Conservation (phyloP, 2,888 invertebrate genomes). For the Hyposoter dolosus region DNA sequence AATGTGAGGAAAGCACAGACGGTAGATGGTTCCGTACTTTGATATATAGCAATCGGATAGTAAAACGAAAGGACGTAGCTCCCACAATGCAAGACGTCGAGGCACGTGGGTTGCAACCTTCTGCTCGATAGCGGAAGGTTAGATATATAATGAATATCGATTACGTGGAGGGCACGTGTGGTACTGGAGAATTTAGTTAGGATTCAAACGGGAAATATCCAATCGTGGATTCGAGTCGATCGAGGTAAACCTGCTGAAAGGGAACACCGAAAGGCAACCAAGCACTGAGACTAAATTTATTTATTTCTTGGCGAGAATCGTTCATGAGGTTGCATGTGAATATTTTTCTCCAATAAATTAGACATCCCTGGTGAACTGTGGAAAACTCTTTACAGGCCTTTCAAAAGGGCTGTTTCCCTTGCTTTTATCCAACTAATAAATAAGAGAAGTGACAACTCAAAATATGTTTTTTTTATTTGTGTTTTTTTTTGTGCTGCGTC, state of each 20-base stretch:
- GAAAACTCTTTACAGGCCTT: too few species aligned
- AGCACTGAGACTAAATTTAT: constrained; percentile 31
- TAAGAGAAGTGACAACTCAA: background rate
- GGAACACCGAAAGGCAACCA: constrained; percentile 33
- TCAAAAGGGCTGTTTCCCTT: background rate
- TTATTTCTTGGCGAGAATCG: background rate
- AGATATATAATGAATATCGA: constrained; percentile 8
- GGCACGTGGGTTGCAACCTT: background rate
- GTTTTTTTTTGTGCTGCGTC: background rate
- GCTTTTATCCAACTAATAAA: background rate
- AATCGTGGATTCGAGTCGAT: constrained; percentile 57
- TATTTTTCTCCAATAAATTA: background rate
- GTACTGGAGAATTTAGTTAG: constrained; percentile 55
- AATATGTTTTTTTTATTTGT: background rate
- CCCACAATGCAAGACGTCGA: background rate
- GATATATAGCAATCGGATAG: background rate
- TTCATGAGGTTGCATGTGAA: background rate
- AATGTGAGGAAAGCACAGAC: constrained; percentile 52
- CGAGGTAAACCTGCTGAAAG: constrained; percentile 21
- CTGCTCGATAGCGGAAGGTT: background rate
- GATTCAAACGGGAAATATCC: constrained; percentile 66
- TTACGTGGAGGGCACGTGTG: constrained; percentile 36
- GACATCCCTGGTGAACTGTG: background rate
- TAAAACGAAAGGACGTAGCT: constrained; percentile 9
- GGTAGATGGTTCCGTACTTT: constrained; percentile 34